Conservation (phyloP, 2,113 vertebrate species). For the Jaculus jaculus region DNA sequence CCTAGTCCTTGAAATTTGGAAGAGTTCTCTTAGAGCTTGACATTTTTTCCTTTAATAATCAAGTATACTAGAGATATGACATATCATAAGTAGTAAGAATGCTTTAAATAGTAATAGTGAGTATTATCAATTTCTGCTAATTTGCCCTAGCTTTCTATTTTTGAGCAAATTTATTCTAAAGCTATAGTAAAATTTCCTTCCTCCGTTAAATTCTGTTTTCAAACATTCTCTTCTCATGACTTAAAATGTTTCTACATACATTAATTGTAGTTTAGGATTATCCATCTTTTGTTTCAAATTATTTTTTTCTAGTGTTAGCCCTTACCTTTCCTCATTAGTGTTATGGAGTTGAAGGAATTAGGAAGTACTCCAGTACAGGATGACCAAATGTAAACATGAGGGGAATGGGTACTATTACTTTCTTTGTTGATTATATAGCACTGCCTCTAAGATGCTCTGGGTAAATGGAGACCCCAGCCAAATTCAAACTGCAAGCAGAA, state of each 20-base stretch:
- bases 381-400: not conserved
- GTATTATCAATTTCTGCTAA: not conserved
- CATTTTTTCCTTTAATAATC: not conserved
- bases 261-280: not conserved
- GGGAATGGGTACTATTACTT: not conserved
- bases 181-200: not conserved
- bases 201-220: slow-evolving; percentile 13
- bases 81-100: not conserved
- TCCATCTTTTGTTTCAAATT: not conserved
- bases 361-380: no score
- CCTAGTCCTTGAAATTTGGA: no score
- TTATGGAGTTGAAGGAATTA: not conserved
- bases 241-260: not conserved
- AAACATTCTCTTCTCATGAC: not conserved
- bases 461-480: not conserved
- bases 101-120: not conserved
- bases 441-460: not conserved
- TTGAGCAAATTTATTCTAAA: slow-evolving; percentile 1
- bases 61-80: not conserved
- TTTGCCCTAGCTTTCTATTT: not conserved
- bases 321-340: not conserved
- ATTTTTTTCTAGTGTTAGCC: not conserved
- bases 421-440: not conserved
- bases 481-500: not conserved
- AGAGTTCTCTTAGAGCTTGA: no score